Evolutionary conservation across 2,797 vertebrate genomes (phyloP), one percentile per base, ranked within the genome.

Genomic region (Sebastes steindachneri): DNA sequence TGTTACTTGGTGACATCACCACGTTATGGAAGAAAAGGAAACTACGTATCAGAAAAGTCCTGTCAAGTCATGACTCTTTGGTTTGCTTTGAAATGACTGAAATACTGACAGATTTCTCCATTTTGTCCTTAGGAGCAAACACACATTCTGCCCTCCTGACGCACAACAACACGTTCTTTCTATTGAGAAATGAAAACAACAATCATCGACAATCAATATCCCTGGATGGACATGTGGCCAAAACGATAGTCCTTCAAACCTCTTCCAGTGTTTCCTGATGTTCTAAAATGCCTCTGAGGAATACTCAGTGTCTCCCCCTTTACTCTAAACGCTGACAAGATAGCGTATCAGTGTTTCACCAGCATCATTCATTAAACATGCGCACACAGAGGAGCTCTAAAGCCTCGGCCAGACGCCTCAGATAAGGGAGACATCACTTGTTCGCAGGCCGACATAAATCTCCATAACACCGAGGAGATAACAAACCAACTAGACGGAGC

Each of bases 331-430:
- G 33, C 58, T n/a, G 63, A 65, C 9, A 14, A 79, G 75, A 87
- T 79, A 81, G 33, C 33, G 2, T 85, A 89, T 87, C 90, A 78
- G 74, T 75, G 86, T 89, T 87, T 85, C 68, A 28, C 67, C 83
- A 86, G 89, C 60, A 74, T 71, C 66, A 69, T 82, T 84, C 76
- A 77, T 74, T 80, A 88, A 84, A 89, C 79, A 77, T 9, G 12
- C 9, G 55, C 35, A 74, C 58, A 80, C 35, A 73, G 21, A 63
- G 23, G 33, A 63, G 62, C 65, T 70, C 51, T 4, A 26, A 55
- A 5, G 63, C 31, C 59, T 45, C 25, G 8, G 71, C 29, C 73
- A 33, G 45, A 79, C 48, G 12, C 70, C 66, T 70, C 55, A 53
- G 82, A 91, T 87, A 86, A 90, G 76, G 54, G 51, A 64, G 63